These are phyloP conservation scores for Plusia festucae DNA, from an alignment of 2,888 invertebrate genomes.

Conservation along the genomic window DNA sequence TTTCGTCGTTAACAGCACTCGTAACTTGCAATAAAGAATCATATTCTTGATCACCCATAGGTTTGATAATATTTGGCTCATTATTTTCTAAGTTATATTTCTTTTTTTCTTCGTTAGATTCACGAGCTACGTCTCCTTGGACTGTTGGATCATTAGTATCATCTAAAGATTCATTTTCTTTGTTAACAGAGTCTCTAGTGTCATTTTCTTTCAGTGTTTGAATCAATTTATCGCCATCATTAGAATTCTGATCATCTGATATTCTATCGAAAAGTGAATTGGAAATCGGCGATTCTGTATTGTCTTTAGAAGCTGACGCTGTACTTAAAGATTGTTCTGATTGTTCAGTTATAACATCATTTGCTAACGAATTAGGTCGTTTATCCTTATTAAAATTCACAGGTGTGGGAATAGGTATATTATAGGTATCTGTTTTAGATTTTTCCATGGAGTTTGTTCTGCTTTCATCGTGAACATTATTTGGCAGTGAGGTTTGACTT, in stretches of 20 bases:
- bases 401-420: constrained; percentile 8
- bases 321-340: not conserved
- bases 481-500: not conserved
- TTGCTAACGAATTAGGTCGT: not conserved
- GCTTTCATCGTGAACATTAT: constrained; percentile 10
- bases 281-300: not conserved
- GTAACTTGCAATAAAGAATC: not conserved
- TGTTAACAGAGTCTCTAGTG: not conserved
- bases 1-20: not conserved
- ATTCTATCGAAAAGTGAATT: not conserved
- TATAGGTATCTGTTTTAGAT: not conserved
- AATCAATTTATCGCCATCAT: constrained; percentile 2
- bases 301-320: not conserved
- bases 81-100: not conserved
- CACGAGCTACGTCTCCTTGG: not conserved
- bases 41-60: not conserved
- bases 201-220: not conserved
- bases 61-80: not conserved
- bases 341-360: not conserved
- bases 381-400: not conserved
- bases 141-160: not conserved
- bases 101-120: not conserved
- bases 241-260: not conserved
- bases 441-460: not conserved
- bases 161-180: not conserved